These are phyloP conservation scores for Scomber scombrus DNA, from an alignment of 2,113 vertebrate genomes.

Conservation along the genomic window DNA sequence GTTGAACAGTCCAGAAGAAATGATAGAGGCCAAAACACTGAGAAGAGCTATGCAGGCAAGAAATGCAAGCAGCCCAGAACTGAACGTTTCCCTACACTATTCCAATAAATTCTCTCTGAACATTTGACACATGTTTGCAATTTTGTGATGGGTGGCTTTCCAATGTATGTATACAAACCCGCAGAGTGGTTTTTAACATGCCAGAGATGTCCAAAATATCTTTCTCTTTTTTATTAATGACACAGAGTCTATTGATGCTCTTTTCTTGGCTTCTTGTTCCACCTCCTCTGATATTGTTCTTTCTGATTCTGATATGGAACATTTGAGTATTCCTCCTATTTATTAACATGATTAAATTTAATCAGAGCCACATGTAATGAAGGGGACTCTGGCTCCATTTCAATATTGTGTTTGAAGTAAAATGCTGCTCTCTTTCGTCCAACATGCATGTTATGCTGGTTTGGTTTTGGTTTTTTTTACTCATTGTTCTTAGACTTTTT, in stretches of 20 bases:
- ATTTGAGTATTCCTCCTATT: background rate
- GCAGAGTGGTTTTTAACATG: background rate
- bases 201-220: background rate
- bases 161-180: background rate
- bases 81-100: background rate
- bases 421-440: background rate
- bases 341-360: background rate
- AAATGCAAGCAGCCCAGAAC: no score
- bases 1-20: background rate
- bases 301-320: background rate
- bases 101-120: background rate
- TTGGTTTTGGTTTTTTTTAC: no score
- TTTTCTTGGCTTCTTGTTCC: background rate
- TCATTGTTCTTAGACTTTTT: background rate
- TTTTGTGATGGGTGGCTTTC: background rate
- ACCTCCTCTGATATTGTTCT: conserved; percentile 2
- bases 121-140: background rate
- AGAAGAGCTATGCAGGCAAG: no score
- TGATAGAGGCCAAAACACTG: background rate
- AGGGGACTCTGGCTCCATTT: background rate
- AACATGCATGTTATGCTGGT: background rate
- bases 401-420: background rate
- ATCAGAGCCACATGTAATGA: conserved; percentile 22
- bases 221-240: no score
- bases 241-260: background rate